Base-by-base conservation (phyloP, 2,888 invertebrate species). In the Tachina fera region DNA sequence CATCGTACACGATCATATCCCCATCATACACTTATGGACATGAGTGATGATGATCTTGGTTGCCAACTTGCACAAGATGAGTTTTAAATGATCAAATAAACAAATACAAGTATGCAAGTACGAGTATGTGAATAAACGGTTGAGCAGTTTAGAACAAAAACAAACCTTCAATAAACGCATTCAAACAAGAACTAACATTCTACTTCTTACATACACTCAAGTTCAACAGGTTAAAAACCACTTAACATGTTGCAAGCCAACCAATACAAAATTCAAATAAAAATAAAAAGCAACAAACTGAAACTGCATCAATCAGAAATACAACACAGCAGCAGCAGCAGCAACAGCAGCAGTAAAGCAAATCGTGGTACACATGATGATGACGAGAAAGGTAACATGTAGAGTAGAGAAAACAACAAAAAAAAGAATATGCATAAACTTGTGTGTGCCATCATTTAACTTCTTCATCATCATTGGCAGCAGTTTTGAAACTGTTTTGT, bases 141-240 rank as follows among this genome's bases (percentile, higher is more conserved):
- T 51, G 45, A 67, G 19, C 19, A 43, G 63, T 43, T 45, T 8
- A 53, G 45, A 49, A 76, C 16, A 67, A 31, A 51, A 70, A 71
- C 9, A 76, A 71, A 76, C 60, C 75, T 56, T 63, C 41, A 79
- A 79, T 71, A 76, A 80, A 71, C 84, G 71, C 71, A 53, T 81
- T 53, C 65, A 76, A 71, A 80, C 58, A 74, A 75, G 60, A 47
- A 58, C 22, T 56, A 49, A 43, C 14, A 4, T 22, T 58, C 58
- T 49, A 53, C 45, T 60, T 61, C 19, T 14, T 70, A 63, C 68
- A 81, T 19, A 75, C 31, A 31, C 76, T 67, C 77, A 72, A 80
- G 81, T 77, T 83, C 84, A 81, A 56, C 84, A 81, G 84, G 81
- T 81, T 77, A 80, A 77, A 76, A 81, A 81, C 81, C 77, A 84